Conservation (phyloP, 2,797 vertebrate genomes). For the Protosalanx chinensis region DNA sequence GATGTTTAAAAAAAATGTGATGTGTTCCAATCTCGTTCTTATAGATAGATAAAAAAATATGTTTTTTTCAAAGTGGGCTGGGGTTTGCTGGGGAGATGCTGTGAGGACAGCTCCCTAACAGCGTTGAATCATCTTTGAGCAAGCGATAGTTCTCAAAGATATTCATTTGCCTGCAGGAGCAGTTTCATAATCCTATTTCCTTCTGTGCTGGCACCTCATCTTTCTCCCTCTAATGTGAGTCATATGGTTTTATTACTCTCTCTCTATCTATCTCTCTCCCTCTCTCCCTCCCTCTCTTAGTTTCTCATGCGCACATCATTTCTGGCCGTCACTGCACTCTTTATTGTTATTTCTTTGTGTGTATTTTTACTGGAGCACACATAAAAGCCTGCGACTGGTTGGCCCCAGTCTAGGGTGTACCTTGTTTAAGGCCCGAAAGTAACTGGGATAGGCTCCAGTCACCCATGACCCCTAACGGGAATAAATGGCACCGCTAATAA, state of each 20-base stretch:
- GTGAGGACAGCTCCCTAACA: conserved; percentile 43
- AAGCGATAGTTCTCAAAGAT: conserved; percentile 60
- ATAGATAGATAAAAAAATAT: conserved; percentile 22
- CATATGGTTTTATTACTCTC: conserved; percentile 63
- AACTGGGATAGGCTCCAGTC: too few relatives aligned
- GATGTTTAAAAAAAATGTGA: not conserved
- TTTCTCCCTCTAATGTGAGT: conserved; percentile 67
- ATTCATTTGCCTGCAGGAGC: conserved; percentile 63
- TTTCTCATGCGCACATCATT: not conserved
- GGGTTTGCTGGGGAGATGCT: conserved; percentile 11
- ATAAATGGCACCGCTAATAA: too few relatives aligned
- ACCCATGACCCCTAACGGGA: too few relatives aligned
- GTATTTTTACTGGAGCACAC: not conserved
- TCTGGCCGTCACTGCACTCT: not conserved
- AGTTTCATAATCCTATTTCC: conserved; percentile 75
- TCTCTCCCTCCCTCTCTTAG: not conserved
- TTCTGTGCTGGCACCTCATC: conserved; percentile 57
- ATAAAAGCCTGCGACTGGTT: not conserved
- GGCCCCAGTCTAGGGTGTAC: too few relatives aligned
- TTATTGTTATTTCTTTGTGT: not conserved
- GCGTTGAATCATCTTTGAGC: conserved; percentile 65
- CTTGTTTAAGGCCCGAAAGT: too few relatives aligned
- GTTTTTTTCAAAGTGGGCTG: conserved; percentile 29
- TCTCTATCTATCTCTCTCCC: conserved; percentile 42
- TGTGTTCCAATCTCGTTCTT: not conserved